These are phyloP conservation scores for Eueremaeus valkanovi DNA, from an alignment of 2,888 invertebrate species.

Conservation along the genomic window DNA sequence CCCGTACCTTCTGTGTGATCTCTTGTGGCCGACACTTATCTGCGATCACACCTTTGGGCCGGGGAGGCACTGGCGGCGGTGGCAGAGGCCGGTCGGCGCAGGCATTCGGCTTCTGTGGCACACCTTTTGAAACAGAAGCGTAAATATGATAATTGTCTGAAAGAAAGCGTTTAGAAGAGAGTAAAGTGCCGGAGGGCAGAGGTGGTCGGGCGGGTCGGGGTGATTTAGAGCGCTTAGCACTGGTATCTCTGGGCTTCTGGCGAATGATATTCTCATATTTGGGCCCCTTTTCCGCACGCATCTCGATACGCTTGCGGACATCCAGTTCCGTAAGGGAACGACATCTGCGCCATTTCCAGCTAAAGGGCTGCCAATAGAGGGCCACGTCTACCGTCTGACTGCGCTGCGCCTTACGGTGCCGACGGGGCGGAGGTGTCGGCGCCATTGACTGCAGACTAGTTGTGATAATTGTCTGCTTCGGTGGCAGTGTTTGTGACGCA, in stretches of 20 bases:
- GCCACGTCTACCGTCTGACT: slow-evolving; percentile 22
- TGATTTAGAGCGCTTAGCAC: not conserved
- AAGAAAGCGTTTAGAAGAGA: not conserved
- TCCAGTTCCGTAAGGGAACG: slow-evolving; percentile 45
- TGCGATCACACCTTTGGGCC: slow-evolving; percentile 18
- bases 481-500: not conserved
- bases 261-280: not conserved
- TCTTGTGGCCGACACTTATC: too few relatives aligned
- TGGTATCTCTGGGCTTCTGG: not conserved
- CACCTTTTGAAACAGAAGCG: not conserved
- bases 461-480: slow-evolving; percentile 16
- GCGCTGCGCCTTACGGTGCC: not conserved
- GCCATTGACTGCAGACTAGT: not conserved
- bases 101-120: not conserved
- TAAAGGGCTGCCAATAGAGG: slow-evolving; percentile 41
- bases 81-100: slow-evolving; percentile 30
- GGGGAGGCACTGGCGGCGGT: slow-evolving; percentile 38
- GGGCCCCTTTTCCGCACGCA: slow-evolving; percentile 15
- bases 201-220: slow-evolving; percentile 12
- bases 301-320: slow-evolving; percentile 42
- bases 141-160: not conserved
- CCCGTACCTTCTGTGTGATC: not conserved
- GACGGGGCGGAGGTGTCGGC: slow-evolving; percentile 15
- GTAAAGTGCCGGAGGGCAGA: not conserved
- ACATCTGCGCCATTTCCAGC: slow-evolving; percentile 43